These are phyloP conservation scores for Mantis religiosa DNA, from an alignment of 2,888 invertebrate genomes.

Conservation along the genomic window DNA sequence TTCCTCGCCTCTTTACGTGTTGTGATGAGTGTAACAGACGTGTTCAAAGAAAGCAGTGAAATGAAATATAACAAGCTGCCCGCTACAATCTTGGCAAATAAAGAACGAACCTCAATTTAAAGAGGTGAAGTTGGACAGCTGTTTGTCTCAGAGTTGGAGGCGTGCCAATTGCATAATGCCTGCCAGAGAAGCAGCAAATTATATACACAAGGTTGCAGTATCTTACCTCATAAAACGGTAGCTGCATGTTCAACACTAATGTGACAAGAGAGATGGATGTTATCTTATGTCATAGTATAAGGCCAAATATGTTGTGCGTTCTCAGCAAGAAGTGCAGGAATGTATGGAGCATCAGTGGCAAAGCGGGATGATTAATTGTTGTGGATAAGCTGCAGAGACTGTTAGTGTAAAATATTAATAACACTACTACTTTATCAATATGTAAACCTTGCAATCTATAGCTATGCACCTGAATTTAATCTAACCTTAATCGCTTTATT, in stretches of 20 bases:
- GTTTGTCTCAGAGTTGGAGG: background rate
- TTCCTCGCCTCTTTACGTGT: background rate
- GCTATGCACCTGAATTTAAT: too few relatives aligned
- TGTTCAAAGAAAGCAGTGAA: background rate
- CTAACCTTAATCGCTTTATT: too few relatives aligned
- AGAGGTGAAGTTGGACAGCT: background rate
- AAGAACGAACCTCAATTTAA: background rate
- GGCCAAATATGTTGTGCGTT: background rate
- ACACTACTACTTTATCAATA: too few relatives aligned
- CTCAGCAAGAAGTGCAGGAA: background rate
- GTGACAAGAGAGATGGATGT: background rate
- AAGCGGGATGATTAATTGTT: too few relatives aligned
- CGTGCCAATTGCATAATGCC: background rate
- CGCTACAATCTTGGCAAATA: background rate
- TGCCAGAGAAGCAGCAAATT: background rate
- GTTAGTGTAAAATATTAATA: too few relatives aligned
- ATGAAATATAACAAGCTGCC: background rate
- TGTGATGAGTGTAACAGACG: background rate
- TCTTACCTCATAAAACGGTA: background rate
- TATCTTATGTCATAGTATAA: background rate
- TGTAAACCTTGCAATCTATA: too few relatives aligned
- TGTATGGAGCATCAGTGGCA: too few relatives aligned
- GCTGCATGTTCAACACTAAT: background rate
- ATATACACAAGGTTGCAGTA: background rate
- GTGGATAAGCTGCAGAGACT: too few relatives aligned